Conservation (phyloP, 2,113 vertebrate species). For the Corydoras sp. region DNA sequence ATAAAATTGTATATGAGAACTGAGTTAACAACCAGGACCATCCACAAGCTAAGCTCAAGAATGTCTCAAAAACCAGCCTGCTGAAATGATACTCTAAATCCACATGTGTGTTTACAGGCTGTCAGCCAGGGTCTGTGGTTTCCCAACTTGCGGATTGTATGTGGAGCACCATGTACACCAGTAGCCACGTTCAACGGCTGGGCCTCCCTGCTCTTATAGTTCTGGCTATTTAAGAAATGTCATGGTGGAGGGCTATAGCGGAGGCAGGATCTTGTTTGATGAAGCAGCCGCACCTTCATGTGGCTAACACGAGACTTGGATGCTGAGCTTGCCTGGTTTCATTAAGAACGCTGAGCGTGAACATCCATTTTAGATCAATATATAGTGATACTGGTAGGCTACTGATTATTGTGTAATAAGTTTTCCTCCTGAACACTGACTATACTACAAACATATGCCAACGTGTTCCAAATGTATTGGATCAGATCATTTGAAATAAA, state of each 20-base stretch:
- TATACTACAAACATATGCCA: no score
- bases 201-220: background rate
- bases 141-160: slow-evolving; percentile 14
- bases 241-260: background rate
- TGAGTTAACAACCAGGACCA: slow-evolving; percentile 29
- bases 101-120: slow-evolving; percentile 30
- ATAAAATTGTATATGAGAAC: background rate
- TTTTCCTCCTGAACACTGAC: no score
- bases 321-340: background rate
- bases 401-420: no score
- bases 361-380: no score
- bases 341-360: background rate
- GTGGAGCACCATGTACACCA: slow-evolving; percentile 12
- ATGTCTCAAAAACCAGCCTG: slow-evolving; percentile 18
- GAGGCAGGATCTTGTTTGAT: background rate
- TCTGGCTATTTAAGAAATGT: background rate
- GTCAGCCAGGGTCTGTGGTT: slow-evolving; percentile 8
- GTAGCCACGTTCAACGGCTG: slow-evolving; percentile 12
- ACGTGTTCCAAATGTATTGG: no score
- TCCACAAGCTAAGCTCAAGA: background rate
- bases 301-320: background rate
- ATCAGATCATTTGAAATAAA: no score
- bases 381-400: no score
- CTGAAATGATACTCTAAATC: slow-evolving; percentile 28
- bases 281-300: background rate